Evolutionary conservation across 2,888 invertebrate genomes (phyloP).

Genomic region (Apantesis nais): DNA sequence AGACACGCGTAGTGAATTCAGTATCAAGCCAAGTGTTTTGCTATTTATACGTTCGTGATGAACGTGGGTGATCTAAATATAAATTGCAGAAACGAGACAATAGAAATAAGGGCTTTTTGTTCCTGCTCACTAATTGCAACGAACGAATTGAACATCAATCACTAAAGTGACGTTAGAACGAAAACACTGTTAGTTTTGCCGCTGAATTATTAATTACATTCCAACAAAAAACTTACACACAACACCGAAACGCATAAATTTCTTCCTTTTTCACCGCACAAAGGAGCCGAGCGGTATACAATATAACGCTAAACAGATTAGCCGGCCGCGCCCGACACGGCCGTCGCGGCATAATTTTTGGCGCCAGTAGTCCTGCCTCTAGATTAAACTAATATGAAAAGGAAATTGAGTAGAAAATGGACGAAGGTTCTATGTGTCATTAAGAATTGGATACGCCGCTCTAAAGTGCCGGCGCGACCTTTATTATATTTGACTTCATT

Average conservation of each 20-base stretch:
- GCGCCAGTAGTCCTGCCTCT: conserved; percentile 84
- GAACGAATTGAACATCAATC: conserved; percentile 74
- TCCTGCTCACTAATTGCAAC: conserved; percentile 63
- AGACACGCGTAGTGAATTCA: background rate
- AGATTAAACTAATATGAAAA: conserved; percentile 86
- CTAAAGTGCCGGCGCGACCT: conserved; percentile 67
- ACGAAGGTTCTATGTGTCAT: conserved; percentile 82
- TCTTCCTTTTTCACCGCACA: conserved; percentile 85
- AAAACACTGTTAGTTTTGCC: conserved; percentile 87
- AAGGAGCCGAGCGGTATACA: conserved; percentile 78
- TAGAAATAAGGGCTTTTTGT: conserved; percentile 29
- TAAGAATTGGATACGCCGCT: conserved; percentile 80
- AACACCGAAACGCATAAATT: conserved; percentile 85
- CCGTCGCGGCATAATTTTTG: conserved; percentile 84
- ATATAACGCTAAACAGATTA: conserved; percentile 84
- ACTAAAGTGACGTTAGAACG: conserved; percentile 73
- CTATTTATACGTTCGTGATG: background rate
- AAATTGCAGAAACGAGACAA: conserved; percentile 11
- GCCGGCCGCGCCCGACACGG: conserved; percentile 77
- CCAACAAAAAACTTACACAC: conserved; percentile 84
- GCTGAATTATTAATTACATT: conserved; percentile 87
- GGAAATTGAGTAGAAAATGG: conserved; percentile 86
- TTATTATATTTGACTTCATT: conserved; percentile 81
- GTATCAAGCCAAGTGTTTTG: background rate
- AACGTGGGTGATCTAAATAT: conserved; percentile 25